Evolutionary conservation across 1,140 invertebrate genomes (phyloP).

Genomic region (Anagrus nilaparvatae): DNA sequence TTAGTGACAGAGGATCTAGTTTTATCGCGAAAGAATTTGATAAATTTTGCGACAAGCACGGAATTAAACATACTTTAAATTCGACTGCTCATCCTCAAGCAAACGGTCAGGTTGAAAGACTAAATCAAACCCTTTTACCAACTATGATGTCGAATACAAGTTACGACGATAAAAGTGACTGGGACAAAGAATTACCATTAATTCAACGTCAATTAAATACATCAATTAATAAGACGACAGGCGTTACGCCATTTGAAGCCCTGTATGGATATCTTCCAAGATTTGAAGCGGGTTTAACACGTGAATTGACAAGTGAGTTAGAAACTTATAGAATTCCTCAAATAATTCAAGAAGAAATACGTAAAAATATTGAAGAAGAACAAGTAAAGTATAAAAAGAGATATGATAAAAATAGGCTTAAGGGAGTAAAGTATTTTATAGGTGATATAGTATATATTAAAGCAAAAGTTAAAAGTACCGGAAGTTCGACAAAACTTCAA

Average conservation of each 20-base stretch:
- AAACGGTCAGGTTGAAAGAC: slow-evolving; percentile 12
- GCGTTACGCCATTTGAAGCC: background rate
- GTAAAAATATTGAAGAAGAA: too few species aligned
- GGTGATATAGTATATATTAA: too few species aligned
- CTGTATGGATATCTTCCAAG: background rate
- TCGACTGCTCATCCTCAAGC: slow-evolving; percentile 20
- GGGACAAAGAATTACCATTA: background rate
- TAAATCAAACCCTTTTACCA: slow-evolving; percentile 1
- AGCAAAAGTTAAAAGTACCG: too few species aligned
- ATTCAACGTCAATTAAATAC: background rate
- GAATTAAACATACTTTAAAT: slow-evolving; percentile 23
- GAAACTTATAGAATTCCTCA: too few species aligned
- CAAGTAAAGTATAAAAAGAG: too few species aligned
- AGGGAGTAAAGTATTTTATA: too few species aligned
- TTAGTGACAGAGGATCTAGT: slow-evolving; percentile 11
- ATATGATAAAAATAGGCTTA: too few species aligned
- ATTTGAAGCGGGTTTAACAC: background rate
- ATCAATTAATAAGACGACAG: background rate
- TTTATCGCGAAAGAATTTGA: slow-evolving; percentile 15
- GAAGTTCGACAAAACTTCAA: too few species aligned
- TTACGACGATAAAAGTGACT: background rate
- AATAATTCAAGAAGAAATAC: too few species aligned
- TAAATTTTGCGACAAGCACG: slow-evolving; percentile 17
- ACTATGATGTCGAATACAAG: background rate
- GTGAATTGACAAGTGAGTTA: too few species aligned